Evolutionary conservation across 2,888 invertebrate genomes (phyloP), one percentile per base, ranked within the genome.

Genomic region (Zootermopsis nevadensis): DNA sequence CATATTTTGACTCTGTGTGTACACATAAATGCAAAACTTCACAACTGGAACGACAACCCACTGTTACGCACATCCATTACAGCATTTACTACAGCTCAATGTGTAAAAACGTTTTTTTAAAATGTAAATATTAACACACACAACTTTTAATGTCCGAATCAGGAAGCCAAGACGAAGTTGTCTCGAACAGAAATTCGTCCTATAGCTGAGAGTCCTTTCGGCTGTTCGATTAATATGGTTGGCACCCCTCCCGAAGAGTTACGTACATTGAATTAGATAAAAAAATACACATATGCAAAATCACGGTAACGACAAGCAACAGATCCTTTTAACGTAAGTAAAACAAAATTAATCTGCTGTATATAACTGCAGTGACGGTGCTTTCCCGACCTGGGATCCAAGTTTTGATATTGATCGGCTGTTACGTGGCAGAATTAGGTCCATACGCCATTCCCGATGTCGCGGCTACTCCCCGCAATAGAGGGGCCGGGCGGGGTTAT

Each of bases 91-190:
- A 60, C 12, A 22, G 24, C 3, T n/a, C 7, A 42, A 42, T n/a
- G 24, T 1, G 22, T 38, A 10, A 38, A 74, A 30, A 80, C 60
- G 33, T 7, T 42, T 10, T 35, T 33, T 55, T 27, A n/a, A 48
- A 82, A 76, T 12, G 60, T 76, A 80, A 84, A 74, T 76, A 80
- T 30, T 67, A 79, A 19, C 53, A 85, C 85, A 84, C 82, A 85
- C 85, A 83, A 84, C 84, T 60, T 84, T 82, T 83, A 83, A 85
- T 85, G 85, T 84, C 85, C 84, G 85, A 85, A 83, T 84, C 72
- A 84, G 81, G 84, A 84, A 86, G 85, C 85, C 85, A 85, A 85
- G 83, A 85, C 85, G 85, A 82, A 84, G 85, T 83, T 83, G 84
- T 85, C 84, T 85, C 81, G 85, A 53, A 66, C 53, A 74, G 81